Conservation (phyloP, 2,888 invertebrate genomes). For the Galerucella nymphaeae region DNA sequence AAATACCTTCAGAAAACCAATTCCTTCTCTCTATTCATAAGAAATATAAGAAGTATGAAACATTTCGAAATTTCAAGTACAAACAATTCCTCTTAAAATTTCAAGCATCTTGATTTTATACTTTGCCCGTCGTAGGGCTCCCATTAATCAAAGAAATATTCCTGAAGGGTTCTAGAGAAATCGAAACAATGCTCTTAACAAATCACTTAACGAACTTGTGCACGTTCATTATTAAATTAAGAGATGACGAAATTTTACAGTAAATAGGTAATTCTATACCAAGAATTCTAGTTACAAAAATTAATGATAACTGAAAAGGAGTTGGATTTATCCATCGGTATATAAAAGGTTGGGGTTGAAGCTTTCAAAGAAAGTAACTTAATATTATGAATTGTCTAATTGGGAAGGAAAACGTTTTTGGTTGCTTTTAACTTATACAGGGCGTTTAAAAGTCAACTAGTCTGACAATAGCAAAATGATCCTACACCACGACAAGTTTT, state of each 20-base stretch:
- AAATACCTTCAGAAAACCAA: neutral
- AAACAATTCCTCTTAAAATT: slow-evolving; percentile 35
- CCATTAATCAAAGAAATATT: slow-evolving; percentile 44
- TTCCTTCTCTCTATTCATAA: neutral
- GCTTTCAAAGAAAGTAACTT: neutral
- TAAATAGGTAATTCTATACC: slow-evolving; percentile 47
- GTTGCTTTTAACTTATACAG: too few species aligned
- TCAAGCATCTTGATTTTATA: slow-evolving; percentile 41
- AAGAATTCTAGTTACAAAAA: slow-evolving; percentile 45
- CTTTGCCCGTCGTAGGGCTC: slow-evolving; percentile 34
- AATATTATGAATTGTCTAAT: neutral
- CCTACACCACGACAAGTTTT: too few species aligned
- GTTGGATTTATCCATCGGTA: slow-evolving; percentile 2
- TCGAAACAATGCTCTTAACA: slow-evolving; percentile 43
- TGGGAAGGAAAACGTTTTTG: too few species aligned
- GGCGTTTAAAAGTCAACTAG: too few species aligned
- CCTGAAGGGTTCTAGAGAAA: slow-evolving; percentile 34
- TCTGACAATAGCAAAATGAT: too few species aligned
- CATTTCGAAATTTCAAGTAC: slow-evolving; percentile 33
- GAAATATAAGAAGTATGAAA: slow-evolving; percentile 29
- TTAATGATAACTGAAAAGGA: slow-evolving; percentile 39
- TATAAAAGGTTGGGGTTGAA: neutral
- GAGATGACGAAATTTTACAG: slow-evolving; percentile 42
- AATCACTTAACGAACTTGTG: slow-evolving; percentile 44
- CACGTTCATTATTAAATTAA: slow-evolving; percentile 47